Base-by-base conservation (phyloP, 2,113 vertebrate genomes). In the Corydoras maculifer region DNA sequence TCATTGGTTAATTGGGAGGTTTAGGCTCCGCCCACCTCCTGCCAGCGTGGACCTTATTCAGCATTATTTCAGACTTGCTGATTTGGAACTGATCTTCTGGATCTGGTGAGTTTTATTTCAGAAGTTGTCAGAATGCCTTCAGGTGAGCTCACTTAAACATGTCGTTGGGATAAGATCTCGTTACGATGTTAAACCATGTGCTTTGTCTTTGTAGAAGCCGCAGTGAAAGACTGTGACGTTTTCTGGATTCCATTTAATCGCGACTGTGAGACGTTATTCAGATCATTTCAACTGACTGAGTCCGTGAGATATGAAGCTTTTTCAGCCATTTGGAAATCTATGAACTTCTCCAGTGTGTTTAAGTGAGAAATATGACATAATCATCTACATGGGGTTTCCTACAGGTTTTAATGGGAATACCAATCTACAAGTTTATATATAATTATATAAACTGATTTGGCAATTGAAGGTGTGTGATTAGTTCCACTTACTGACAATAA, bases 221-320 rank as follows among this genome's bases (percentile, higher is more conserved):
- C 53, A 8, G 18, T 32, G 14, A 79, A 63, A 29, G 3, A 18
- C 30, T 59, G n/a, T 6, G 82, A 82, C 0, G 59, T 77, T 53
- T 87, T 78, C 25, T 73, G 76, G 53, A 1, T 13, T 0, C 91
- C 90, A 2, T 73, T 97, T 77, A 87, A 87, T 25, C 76, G 79
- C 1, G 96, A 98, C 29, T 94, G 87, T n/a, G 94, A 99, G 86
- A 84, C 87, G 14, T 81, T 99, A 18, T 90, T 99, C 15, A 83
- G 84, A 3, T 90, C 87, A 14, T 97, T 98, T 83, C 94, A 92
- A 82, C 86, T 83, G 49, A 84, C 74, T 0, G 91, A 94, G 50
- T 94, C 91, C 0, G 88, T 97, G 65, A 89, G 95, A n/a, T 97
- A 87, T 68, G 88, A 92, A 79, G 83, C 79, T 8, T 98, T 98